A percentile compares a stretch with the other conserved stretches of the same genome.
Conservation (phyloP, 2,797 vertebrate genomes). For the Sebastes minor region DNA sequence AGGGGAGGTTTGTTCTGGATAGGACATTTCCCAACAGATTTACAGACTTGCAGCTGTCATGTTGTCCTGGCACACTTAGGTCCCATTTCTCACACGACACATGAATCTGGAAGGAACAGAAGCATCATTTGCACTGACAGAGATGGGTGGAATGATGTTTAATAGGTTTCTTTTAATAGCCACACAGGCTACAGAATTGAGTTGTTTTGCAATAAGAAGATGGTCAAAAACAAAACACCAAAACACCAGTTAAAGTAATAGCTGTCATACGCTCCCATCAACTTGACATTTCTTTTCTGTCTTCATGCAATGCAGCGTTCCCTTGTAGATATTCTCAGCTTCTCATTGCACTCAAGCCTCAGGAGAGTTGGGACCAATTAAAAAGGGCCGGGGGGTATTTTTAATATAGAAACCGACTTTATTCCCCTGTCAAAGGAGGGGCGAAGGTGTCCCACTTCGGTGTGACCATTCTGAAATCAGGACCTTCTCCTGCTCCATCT, state of each 20-base stretch:
- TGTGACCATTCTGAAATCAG: slow-evolving; percentile 79
- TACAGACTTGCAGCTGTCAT: slow-evolving; percentile 22
- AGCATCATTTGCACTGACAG: neutral
- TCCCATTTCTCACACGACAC: slow-evolving; percentile 19
- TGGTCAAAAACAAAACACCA: neutral
- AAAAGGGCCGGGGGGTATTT: slow-evolving; percentile 75
- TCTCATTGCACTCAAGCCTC: slow-evolving; percentile 63
- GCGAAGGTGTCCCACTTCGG: slow-evolving; percentile 80
- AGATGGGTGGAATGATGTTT: neutral
- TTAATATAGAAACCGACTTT: slow-evolving; percentile 77
- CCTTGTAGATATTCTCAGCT: slow-evolving; percentile 61
- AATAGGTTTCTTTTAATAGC: slow-evolving; percentile 9
- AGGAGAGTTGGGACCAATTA: slow-evolving; percentile 78
- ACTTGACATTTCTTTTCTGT: slow-evolving; percentile 22
- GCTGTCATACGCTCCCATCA: slow-evolving; percentile 24
- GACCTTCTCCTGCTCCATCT: slow-evolving; percentile 68
- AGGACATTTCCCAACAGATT: slow-evolving; percentile 22
- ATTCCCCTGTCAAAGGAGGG: slow-evolving; percentile 70
- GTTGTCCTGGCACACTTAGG: neutral
- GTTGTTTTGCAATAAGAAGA: neutral
- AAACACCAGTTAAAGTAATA: neutral
- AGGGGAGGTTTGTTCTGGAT: slow-evolving; percentile 16
- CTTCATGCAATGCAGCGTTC: slow-evolving; percentile 23
- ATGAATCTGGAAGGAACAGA: neutral
- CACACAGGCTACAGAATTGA: neutral